Evolutionary conservation across 2,797 vertebrate species (phyloP).

Genomic region (Jordanella pulchra): DNA sequence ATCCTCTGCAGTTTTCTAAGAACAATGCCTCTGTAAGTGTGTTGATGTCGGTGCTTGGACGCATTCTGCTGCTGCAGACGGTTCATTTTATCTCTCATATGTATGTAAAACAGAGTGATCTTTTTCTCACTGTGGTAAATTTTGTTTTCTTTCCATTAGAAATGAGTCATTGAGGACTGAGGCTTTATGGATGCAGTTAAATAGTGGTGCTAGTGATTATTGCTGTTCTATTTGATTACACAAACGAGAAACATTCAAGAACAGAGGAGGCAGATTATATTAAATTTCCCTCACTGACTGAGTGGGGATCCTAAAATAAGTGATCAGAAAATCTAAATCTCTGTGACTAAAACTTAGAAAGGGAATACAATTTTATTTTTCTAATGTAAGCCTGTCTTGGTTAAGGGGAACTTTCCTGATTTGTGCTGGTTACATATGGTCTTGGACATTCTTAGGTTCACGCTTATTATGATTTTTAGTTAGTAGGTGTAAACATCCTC

Average conservation of each 20-base stretch:
- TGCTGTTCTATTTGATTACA: conserved; percentile 65
- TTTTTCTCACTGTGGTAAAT: conserved; percentile 41
- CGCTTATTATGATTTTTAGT: conserved; percentile 46
- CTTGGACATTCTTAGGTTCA: conserved; percentile 27
- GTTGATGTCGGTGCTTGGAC: conserved; percentile 20
- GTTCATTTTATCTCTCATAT: conserved; percentile 38
- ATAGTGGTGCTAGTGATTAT: conserved; percentile 49
- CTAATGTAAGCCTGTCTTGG: conserved; percentile 12
- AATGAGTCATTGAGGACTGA: conserved; percentile 48
- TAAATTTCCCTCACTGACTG: conserved; percentile 40
- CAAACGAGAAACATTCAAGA: conserved; percentile 57
- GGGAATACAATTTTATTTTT: conserved; percentile 36
- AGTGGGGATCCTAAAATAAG: conserved; percentile 52
- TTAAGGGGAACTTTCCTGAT: conserved; percentile 49
- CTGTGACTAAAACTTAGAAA: conserved; percentile 26
- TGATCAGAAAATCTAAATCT: conserved; percentile 45
- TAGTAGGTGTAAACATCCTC: conserved; percentile 51
- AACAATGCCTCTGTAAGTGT: conserved; percentile 8
- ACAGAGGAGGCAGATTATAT: conserved; percentile 52
- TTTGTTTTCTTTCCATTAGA: conserved; percentile 59
- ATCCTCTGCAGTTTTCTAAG: conserved; percentile 39
- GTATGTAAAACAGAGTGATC: conserved; percentile 42
- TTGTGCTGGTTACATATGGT: conserved; percentile 60
- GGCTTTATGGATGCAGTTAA: conserved; percentile 44
- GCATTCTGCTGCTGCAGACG: conserved; percentile 13